Base-by-base conservation (phyloP, 2,113 vertebrate genomes). In the Brevimyrus niger region DNA sequence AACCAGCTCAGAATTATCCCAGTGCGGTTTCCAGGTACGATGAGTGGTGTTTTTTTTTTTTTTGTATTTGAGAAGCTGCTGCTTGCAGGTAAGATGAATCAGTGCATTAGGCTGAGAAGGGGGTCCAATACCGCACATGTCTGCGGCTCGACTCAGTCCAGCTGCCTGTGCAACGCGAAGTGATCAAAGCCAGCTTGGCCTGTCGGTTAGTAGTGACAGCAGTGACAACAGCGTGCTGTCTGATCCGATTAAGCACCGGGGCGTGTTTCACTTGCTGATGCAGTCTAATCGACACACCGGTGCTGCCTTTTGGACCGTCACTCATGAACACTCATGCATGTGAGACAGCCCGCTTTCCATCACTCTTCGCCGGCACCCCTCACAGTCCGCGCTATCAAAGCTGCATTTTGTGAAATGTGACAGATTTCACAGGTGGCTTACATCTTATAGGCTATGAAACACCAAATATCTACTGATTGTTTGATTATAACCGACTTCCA, bases 231-330 rank as follows among this genome's bases (percentile, higher is more conserved):
- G 58, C 13, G 15, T 35, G 44, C 91, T 27, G 86, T 89, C 90
- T 92, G 90, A 93, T 91, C 92, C 80, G 92, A 94, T 87, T 91
- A 93, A 91, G 92, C 76, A 90, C 92, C 92, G 86, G 91, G 46
- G 65, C 47, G 46, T 50, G 21, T 90, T 85, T 89, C 90, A 92
- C 90, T 88, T 88, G 92, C 91, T 93, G 93, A 94, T 92, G 84
- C 83, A 90, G 93, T 95, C 95, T 96, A 95, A 96, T 95, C 93
- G 93, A 92, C 94, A 92, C 95, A 96, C 94, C 94, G 96, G 95
- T 91, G 94, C 93, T 95, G 95, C 92, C 94, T 94, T 95, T 95
- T 90, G 90, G 69, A 92, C 90, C 92, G 48, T 90, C 47, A 91
- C 90, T 90, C 92, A 90, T 80, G 89, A 91, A 88, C 90, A 86